Base-by-base conservation (phyloP, 2,888 invertebrate genomes). In the Drymonia ruficornis region DNA sequence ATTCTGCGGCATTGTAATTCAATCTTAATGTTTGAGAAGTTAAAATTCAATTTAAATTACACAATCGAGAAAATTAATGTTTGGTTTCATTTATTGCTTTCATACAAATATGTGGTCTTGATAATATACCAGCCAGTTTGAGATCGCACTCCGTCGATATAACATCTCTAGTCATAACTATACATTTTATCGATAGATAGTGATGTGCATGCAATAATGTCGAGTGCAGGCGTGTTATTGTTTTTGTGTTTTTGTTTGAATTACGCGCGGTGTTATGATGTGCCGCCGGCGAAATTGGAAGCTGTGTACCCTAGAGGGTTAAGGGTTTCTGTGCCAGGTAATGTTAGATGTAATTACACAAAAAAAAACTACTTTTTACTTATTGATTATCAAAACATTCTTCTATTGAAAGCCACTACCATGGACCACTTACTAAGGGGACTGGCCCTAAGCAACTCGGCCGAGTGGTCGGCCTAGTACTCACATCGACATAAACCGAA, bases 281-380 rank as follows among this genome's bases (percentile, higher is more conserved):
- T 94, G 12, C 94, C 94, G 0, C 79, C 81, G 0, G 93, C 95
- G 0, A 91, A 81, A 45, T 81, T 95, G 13, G 94, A 94, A 75
- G 94, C 94, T 0, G 87, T 94, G 13, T 84, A 86, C 62, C 95
- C 95, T 0, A 91, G 79, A 78, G 95, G 95, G 62, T 72, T 95
- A 0, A 85, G 93, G 38, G 94, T 95, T 7, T 95, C 95, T 0
- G 85, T 95, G 63, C 94, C 95, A 74, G 94, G 95, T 95, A 78
- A 59, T 56, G 38, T 48, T 49, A n/a, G 23, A 6, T 6, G 3
- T 23, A 23, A 6, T 23, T n/a, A n/a, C n/a, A n/a, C n/a, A n/a
- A n/a, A n/a, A n/a, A n/a, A n/a, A n/a, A n/a, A n/a, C n/a, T n/a
- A n/a, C n/a, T n/a, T n/a, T n/a, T n/a, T n/a, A n/a, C n/a, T n/a